Base-by-base conservation (phyloP, 2,797 vertebrate genomes). In the Tiaroga cobitis region DNA sequence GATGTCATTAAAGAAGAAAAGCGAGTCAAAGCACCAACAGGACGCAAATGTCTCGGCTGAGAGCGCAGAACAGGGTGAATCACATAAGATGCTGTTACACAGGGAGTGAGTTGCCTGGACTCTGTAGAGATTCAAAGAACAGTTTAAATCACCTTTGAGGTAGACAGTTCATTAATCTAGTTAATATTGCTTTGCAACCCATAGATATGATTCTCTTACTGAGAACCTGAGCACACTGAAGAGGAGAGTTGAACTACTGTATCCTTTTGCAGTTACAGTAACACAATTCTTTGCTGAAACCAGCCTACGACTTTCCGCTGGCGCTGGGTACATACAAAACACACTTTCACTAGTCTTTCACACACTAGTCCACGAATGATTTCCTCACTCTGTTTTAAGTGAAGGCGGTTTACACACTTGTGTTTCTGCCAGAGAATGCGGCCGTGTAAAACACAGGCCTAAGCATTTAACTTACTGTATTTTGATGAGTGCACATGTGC, bases 181-280 rank as follows among this genome's bases (percentile, higher is more conserved):
- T 29, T 77, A 39, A 26, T 63, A 24, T 49, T 4, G 21, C 26
- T 61, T n/a, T 77, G 29, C 15, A 8, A 61, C 63, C 49, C 56
- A 72, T 85, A 93, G 92, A 81, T 90, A 91, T 54, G 86, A 91
- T 2, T 67, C 43, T 9, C 82, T 92, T 61, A 91, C 88, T 32
- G 86, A 91, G 39, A 85, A 84, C 39, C 85, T 90, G 21, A 86
- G 65, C 51, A 24, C 70, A 26, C 80, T 92, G 73, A 92, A 89
- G 84, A 90, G 54, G 39, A 91, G 63, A 76, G 84, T 77, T 76
- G 85, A 89, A 69, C 54, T 86, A 54, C 80, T 91, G 92, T 93
- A 93, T 93, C 92, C 89, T 92, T 89, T 65, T 78, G 18, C 26
- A n/a, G n/a, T n/a, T n/a, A 59, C 34, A 43, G 26, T 51, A 59